These are phyloP conservation scores for Apodemus sylvaticus DNA, from an alignment of 2,113 vertebrate genomes.

Conservation along the genomic window DNA sequence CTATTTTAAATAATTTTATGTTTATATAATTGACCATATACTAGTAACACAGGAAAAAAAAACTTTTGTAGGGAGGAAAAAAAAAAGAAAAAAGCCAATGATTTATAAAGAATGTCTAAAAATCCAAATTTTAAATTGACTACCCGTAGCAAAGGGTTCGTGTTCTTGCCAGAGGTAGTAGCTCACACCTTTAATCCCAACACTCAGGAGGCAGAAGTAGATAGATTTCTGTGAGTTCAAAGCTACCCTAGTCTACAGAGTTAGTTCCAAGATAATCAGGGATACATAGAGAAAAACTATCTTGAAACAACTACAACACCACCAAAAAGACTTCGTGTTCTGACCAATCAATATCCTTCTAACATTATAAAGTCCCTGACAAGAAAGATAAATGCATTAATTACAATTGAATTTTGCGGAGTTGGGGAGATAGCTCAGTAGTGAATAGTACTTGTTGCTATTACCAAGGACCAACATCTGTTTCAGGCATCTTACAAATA, in stretches of 20 bases:
- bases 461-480: background rate
- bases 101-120: constrained; percentile 20
- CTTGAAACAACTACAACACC: too few species aligned
- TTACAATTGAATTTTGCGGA: background rate
- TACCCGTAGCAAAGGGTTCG: background rate
- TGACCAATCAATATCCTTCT: background rate
- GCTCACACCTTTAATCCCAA: too few species aligned
- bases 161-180: too few species aligned
- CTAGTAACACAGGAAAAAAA: background rate
- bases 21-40: background rate
- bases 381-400: background rate
- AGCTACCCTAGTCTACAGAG: too few species aligned
- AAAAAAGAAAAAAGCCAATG: background rate
- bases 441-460: background rate
- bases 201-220: too few species aligned
- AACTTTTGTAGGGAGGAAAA: background rate
- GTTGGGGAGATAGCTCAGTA: background rate
- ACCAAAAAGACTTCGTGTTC: background rate
- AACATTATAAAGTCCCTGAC: background rate
- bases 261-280: too few species aligned
- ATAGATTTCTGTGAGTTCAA: too few species aligned
- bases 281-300: too few species aligned
- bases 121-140: background rate
- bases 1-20: background rate
- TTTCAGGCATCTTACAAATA: background rate